Percentiles rank a stretch among this genome's conserved stretches.
Conservation (phyloP, 2,888 invertebrate genomes). For the Sinhomidia bicolor region DNA sequence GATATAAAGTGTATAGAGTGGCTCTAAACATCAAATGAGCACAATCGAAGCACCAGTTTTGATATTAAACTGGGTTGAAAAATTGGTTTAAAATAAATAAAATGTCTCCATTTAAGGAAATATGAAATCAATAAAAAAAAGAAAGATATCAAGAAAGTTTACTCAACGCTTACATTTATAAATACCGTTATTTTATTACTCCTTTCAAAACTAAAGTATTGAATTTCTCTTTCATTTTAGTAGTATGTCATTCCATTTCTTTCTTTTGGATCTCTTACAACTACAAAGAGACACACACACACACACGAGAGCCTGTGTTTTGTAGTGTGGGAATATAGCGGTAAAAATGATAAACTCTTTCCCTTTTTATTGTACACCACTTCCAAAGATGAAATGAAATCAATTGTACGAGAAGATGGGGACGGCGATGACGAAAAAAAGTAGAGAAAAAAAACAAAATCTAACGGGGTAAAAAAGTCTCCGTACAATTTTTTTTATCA, state of each 20-base stretch:
- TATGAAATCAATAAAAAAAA: conserved; percentile 49
- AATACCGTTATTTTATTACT: conserved; percentile 64
- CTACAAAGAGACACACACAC: conserved; percentile 43
- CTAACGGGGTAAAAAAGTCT: conserved; percentile 59
- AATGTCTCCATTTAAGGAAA: conserved; percentile 68
- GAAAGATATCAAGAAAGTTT: conserved; percentile 55
- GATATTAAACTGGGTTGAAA: conserved; percentile 36
- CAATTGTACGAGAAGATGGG: conserved; percentile 32
- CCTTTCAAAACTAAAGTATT: conserved; percentile 60
- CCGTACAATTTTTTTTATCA: too few species aligned
- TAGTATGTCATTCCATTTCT: conserved; percentile 15
- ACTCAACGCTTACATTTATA: neutral
- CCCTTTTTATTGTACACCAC: conserved; percentile 42
- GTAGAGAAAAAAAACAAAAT: conserved; percentile 22
- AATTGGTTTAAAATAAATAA: conserved; percentile 30
- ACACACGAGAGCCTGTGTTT: conserved; percentile 45
- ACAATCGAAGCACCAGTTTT: conserved; percentile 22
- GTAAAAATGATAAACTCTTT: conserved; percentile 71
- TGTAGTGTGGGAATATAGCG: conserved; percentile 74
- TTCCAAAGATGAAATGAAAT: conserved; percentile 59
- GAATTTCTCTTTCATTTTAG: conserved; percentile 55
- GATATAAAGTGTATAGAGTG: too few species aligned
- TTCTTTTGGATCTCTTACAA: neutral
- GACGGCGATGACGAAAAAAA: conserved; percentile 20
- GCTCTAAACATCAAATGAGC: neutral